These are phyloP conservation scores for Marcusenius ussheri DNA, from an alignment of 2,113 vertebrate species.

Conservation along the genomic window DNA sequence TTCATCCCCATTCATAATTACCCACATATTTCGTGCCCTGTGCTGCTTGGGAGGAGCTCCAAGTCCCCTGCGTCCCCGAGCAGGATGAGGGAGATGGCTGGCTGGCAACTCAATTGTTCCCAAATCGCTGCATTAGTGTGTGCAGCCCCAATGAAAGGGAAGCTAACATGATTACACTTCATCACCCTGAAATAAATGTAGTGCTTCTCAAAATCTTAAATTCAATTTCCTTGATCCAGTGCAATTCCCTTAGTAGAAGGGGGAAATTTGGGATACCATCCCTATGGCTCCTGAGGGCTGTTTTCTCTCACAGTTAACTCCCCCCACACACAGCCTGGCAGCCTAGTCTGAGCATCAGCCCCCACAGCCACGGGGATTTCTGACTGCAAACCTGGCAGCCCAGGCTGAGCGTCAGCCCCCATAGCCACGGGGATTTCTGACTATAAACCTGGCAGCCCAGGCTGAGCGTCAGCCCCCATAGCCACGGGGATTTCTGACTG, in stretches of 20 bases:
- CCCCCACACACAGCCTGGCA: not conserved
- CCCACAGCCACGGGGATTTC: too few relatives aligned
- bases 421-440: not conserved
- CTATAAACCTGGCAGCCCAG: not conserved
- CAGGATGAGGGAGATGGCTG: not conserved
- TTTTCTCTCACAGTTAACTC: not conserved
- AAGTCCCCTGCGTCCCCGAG: not conserved
- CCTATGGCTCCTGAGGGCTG: not conserved
- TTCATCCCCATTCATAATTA: not conserved
- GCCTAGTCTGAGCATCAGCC: not conserved
- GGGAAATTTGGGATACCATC: not conserved
- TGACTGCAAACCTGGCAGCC: too few relatives aligned
- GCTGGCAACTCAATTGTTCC: not conserved
- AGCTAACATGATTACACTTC: not conserved
- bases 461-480: not conserved
- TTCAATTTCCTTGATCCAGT: not conserved
- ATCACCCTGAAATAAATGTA: not conserved
- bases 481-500: too few relatives aligned
- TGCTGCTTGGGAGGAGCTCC: not conserved
- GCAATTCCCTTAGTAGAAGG: not conserved
- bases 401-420: not conserved
- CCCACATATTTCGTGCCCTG: not conserved
- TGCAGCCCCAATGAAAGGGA: not conserved
- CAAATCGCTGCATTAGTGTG: not conserved
- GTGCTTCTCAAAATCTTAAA: not conserved